Base-by-base conservation (phyloP, 2,113 vertebrate species). In the Jaculus jaculus region DNA sequence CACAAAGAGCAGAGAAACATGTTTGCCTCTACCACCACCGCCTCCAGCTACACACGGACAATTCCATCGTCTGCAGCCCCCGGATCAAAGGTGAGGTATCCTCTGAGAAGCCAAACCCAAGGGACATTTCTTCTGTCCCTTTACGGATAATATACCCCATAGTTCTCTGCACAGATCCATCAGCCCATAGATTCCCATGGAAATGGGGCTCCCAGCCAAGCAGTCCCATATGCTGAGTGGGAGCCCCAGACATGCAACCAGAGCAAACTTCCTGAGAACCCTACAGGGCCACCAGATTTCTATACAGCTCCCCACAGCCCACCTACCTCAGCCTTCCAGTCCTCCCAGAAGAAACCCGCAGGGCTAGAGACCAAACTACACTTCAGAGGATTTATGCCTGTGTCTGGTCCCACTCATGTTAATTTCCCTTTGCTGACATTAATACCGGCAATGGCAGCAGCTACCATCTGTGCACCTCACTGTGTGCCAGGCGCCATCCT, bases 191-290 rank as follows among this genome's bases (percentile, higher is more conserved):
- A 39, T 96, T 92, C 63, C 81, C 73, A 74, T 26, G 84, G 93
- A 95, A 98, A 89, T 89, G 42, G 9, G 37, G 51, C 65, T 66
- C 23, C 34, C 32, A 87, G 75, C 74, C 96, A 93, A 71, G 79
- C 83, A 89, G 37, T 20, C 58, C 71, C 93, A 92, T 77, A 87
- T 84, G 87, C 89, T 95, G 92, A 96, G 85, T 51, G 20, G 86
- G 79, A 96, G n/a, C 71, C 84, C 74, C 37, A 16, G 16, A 69
- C 30, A 82, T 30, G 66, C 65, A 89, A 90, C 80, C 51, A 87
- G 91, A 88, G 81, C 63, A 81, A 84, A 91, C 81, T 91, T 91
- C 89, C 96, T 78, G 69, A 65, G 84, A 78, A n/a, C 26, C 84
- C 91, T 89, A 34, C 3, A 17, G 87, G 92, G 72, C 47, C 51